Conservation (phyloP, 2,888 invertebrate genomes). For the Caenorhabditis wallacei region DNA sequence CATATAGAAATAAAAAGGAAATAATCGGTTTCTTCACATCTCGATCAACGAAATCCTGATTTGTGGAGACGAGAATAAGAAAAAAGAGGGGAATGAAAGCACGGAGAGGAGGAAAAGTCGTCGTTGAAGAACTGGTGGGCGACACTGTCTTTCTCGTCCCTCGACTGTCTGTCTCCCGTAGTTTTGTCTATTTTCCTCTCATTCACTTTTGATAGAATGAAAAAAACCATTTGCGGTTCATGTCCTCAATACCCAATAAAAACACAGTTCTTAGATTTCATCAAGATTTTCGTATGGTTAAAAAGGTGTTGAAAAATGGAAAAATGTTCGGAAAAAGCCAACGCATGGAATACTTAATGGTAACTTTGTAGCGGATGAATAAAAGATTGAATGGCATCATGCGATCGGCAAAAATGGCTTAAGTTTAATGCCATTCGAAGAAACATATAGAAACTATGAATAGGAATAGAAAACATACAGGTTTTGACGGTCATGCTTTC, state of each 20-base stretch:
- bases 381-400: conserved; percentile 8
- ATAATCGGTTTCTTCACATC: conserved; percentile 62
- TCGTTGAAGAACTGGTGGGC: conserved; percentile 53
- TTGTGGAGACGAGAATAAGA: conserved; percentile 50
- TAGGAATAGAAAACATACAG: conserved; percentile 50
- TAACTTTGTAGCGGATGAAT: conserved; percentile 1
- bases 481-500: conserved; percentile 62
- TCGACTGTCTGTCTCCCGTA: conserved; percentile 5
- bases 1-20: conserved; percentile 36
- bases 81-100: conserved; percentile 23
- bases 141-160: conserved; percentile 4
- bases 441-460: conserved; percentile 29
- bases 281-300: too few species aligned
- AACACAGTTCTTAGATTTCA: conserved; percentile 1
- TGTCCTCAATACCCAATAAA: conserved; percentile 50
- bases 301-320: too few species aligned
- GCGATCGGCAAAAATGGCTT: conserved; percentile 12
- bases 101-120: conserved; percentile 13
- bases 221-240: conserved; percentile 61
- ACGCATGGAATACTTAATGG: not conserved
- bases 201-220: conserved; percentile 59
- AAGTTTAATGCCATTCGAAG: conserved; percentile 14
- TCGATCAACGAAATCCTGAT: conserved; percentile 58
- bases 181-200: conserved; percentile 18
- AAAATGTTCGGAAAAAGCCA: not conserved